These are phyloP conservation scores for Cynocephalus volans DNA, from an alignment of 2,113 vertebrate species.

Conservation along the genomic window DNA sequence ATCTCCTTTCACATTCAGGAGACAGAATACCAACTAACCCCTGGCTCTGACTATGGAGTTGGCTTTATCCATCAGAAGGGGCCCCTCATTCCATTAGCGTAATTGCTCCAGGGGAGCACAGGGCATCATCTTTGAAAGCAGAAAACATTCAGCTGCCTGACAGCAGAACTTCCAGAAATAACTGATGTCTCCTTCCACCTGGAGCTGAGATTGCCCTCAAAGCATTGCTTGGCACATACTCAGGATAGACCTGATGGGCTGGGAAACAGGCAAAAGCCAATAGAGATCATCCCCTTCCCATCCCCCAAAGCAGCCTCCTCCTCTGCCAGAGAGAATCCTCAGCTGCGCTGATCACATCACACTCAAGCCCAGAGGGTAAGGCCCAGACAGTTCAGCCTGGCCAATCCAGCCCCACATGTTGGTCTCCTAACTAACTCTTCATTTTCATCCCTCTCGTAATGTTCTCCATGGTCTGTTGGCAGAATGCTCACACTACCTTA, in stretches of 20 bases:
- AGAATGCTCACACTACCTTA: background rate
- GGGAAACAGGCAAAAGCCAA: background rate
- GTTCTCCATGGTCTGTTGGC: background rate
- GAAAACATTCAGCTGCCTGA: conserved; percentile 7
- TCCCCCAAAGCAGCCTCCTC: background rate
- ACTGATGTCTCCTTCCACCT: background rate
- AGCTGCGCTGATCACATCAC: background rate
- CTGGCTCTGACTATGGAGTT: conserved; percentile 46
- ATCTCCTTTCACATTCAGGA: conserved; percentile 64
- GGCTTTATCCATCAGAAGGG: conserved; percentile 70
- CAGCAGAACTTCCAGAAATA: conserved; percentile 45
- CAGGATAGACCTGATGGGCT: background rate
- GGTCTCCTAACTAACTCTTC: background rate
- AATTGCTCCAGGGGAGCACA: conserved; percentile 55
- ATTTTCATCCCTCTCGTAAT: background rate
- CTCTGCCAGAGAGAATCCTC: background rate
- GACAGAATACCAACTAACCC: conserved; percentile 76
- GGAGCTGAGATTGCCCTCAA: background rate
- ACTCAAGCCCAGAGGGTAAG: background rate
- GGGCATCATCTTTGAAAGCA: conserved; percentile 46
- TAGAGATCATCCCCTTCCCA: background rate
- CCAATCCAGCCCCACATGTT: too few relatives aligned
- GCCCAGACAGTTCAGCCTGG: background rate
- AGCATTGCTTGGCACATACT: background rate
- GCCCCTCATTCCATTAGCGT: conserved; percentile 74